These are phyloP conservation scores for Cantharis rustica DNA, from an alignment of 2,888 invertebrate species.

Conservation along the genomic window DNA sequence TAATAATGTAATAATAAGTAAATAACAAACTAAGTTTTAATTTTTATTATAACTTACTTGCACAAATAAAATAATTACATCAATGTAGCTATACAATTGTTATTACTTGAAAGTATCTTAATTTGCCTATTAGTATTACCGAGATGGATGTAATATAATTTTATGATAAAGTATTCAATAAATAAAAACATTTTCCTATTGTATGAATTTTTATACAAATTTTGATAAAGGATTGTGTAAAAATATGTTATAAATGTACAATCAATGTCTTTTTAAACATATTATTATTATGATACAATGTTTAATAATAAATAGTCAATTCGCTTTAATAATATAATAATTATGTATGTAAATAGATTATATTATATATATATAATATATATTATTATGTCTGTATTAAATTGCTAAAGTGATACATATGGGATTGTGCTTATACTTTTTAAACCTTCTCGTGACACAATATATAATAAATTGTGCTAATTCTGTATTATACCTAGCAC, in stretches of 20 bases:
- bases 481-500: slow-evolving; percentile 21
- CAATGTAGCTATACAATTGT: slow-evolving; percentile 20
- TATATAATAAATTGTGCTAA: slow-evolving; percentile 15
- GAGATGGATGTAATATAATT: background rate
- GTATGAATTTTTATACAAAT: slow-evolving; percentile 17
- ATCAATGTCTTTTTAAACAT: slow-evolving; percentile 11
- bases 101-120: background rate
- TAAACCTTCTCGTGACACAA: slow-evolving; percentile 15
- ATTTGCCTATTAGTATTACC: background rate
- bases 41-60: slow-evolving; percentile 14
- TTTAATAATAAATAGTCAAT: slow-evolving; percentile 2
- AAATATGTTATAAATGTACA: slow-evolving; percentile 22
- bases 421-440: slow-evolving; percentile 17
- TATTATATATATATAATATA: slow-evolving; percentile 1
- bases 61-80: slow-evolving; percentile 21
- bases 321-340: background rate
- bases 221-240: slow-evolving; percentile 22
- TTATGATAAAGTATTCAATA: background rate
- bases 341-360: slow-evolving; percentile 15
- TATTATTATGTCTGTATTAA: slow-evolving; percentile 5
- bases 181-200: slow-evolving; percentile 10
- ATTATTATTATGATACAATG: slow-evolving; percentile 3
- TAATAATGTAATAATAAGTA: too few relatives aligned
- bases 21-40: background rate
- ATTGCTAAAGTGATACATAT: slow-evolving; percentile 17